Conservation (phyloP, 2,797 vertebrate genomes). For the Peromyscus melanophrys region DNA sequence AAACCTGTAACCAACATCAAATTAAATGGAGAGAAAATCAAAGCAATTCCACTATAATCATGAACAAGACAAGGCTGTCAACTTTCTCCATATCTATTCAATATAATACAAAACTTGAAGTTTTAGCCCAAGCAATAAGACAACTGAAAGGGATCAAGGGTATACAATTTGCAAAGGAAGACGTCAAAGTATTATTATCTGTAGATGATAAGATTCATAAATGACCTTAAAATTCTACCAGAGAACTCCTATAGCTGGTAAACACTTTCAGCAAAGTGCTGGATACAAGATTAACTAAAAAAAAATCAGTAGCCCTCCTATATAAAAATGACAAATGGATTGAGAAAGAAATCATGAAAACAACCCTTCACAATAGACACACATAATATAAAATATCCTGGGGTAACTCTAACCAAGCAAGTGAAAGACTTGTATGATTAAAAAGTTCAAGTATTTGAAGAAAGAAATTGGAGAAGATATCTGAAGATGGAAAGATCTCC, state of each 20-base stretch:
- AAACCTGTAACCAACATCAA: not conserved
- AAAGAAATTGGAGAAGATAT: not conserved
- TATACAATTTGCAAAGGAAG: not conserved
- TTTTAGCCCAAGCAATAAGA: not conserved
- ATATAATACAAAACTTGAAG: not conserved
- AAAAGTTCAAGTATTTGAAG: not conserved
- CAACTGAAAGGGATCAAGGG: not conserved
- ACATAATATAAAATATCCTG: not conserved
- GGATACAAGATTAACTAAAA: not conserved
- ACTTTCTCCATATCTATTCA: not conserved
- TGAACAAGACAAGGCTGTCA: not conserved
- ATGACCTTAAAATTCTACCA: not conserved
- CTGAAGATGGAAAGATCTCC: not conserved
- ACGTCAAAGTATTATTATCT: not conserved
- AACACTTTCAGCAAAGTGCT: not conserved
- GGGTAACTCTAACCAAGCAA: not conserved
- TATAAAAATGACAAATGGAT: not conserved
- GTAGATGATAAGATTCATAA: not conserved
- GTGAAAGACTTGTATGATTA: not conserved
- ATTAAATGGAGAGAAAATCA: not conserved
- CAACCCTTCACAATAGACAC: not conserved
- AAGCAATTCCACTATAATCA: not conserved
- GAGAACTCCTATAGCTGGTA: not conserved
- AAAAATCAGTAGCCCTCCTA: not conserved
- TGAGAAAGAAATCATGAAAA: not conserved